These are phyloP conservation scores for Luscinia megarhynchos DNA, from an alignment of 2,797 vertebrate genomes.

Conservation along the genomic window DNA sequence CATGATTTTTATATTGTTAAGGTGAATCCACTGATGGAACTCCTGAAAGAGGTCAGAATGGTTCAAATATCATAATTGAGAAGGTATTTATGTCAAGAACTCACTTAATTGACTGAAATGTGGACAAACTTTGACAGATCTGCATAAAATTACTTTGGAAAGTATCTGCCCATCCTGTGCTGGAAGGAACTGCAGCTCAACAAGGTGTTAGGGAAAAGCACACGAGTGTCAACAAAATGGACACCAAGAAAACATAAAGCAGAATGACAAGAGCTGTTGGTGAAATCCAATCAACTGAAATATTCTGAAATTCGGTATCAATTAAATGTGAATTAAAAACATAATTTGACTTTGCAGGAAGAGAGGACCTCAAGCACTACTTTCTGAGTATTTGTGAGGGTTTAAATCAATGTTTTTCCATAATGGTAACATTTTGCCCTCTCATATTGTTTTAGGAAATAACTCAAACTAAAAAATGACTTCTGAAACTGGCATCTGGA, in stretches of 20 bases:
- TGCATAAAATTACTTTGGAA: neutral
- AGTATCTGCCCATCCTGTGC: neutral
- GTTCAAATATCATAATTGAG: neutral
- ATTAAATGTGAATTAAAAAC: neutral
- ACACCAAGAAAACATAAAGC: neutral
- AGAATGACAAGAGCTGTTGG: neutral
- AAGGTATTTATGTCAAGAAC: neutral
- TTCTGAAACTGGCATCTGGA: neutral
- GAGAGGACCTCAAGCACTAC: rapidly evolving
- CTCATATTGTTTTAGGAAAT: neutral
- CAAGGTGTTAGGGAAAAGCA: neutral
- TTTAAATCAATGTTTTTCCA: neutral
- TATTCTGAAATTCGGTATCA: neutral
- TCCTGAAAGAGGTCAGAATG: neutral
- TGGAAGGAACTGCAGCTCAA: neutral
- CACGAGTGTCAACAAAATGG: neutral
- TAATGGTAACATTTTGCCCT: neutral
- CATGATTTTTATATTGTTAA: neutral
- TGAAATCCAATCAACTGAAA: neutral
- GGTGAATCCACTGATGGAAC: neutral
- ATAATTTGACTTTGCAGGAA: neutral
- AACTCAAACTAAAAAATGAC: neutral
- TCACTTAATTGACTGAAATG: neutral
- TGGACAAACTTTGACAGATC: neutral
- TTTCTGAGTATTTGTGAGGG: neutral